Evolutionary conservation across 2,888 invertebrate species (phyloP), one percentile per base, ranked within the genome.

Genomic region (Ophioninae sp.): DNA sequence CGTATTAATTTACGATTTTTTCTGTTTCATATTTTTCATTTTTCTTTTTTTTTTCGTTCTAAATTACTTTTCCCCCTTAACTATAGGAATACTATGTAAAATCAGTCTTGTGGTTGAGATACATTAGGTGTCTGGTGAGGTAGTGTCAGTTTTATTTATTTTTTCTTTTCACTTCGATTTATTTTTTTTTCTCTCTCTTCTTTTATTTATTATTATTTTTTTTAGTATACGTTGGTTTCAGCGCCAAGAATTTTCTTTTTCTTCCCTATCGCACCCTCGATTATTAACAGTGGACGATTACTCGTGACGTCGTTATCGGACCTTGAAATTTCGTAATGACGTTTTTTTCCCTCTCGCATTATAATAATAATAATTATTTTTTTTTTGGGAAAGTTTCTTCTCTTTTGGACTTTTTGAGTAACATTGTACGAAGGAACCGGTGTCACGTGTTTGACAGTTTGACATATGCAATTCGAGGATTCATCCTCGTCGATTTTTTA

Each of bases 91-190:
- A 92, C 91, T 91, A 92, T 92, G 90, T 91, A 91, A 93, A 92
- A 92, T 93, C 93, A 93, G 93, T 93, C 93, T 93, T 93, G 93
- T 89, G 92, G 89, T 93, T 92, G 90, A 93, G 91, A 92, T 92
- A 92, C 92, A 91, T 92, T 91, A 91, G 89, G 90, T 92, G 91
- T 91, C 86, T 90, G 91, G 92, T 92, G 92, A 92, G 93, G 92
- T 92, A 92, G 92, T 90, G 91, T 91, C 89, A 90, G 91, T 92
- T 84, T 84, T 68, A 67, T 76, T 81, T 72, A 75, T 63, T 75
- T 75, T 63, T 67, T 72, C 63, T 68, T 65, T 8, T 30, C 3
- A 30, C 30, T 30, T 30, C 30, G 30, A 30, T 30, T 30, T 61
- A 61, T 59, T 79, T 65, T 59, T 39, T 81, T 41, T 63, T 71